Evolutionary conservation across 2,888 invertebrate species (phyloP), one percentile per base, ranked within the genome.

Genomic region (Meliscaeva auricollis): DNA sequence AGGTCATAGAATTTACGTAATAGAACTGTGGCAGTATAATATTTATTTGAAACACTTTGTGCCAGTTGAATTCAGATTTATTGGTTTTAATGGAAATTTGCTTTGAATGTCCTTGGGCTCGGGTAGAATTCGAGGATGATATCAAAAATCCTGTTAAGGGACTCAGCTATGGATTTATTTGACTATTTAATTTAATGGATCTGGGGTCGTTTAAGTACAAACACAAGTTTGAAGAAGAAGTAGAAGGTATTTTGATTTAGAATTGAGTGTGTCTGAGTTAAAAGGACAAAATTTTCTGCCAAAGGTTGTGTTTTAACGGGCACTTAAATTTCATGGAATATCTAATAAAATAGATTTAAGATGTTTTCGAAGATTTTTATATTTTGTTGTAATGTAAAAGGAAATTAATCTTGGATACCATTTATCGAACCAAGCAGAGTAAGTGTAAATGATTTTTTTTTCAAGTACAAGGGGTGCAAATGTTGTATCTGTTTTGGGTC

Each of bases 31-130:
- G 35, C 38, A 58, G 26, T 41, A 26, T 20, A 41, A 44, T 62
- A 44, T 44, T 44, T 62, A 30, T 41, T 41, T 20, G 41, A 26
- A 41, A 22, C 58, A 38, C 58, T 60, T 60, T 60, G 22, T 38
- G 58, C 22, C 38, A 60, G 60, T 60, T 60, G 60, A 41, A 60
- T 41, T 60, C 22, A 60, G 60, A 60, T 62, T 62, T 62, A 62
- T 62, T 44, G 62, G 44, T 62, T 11, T 44, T 15, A 26, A 44
- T 44, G 26, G 62, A 26, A 62, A 30, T 41, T 41, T n/a, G 0
- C 20, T 41, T 22, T 22, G 35, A 38, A 41, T 38, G 60, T 9
- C 13, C 7, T 44, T n/a, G 26, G 30, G 44, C 3, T 52, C 13
- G 11, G 13, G 4, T 4, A 41, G 13, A 11, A n/a, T n/a, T n/a